Percentiles rank a stretch among this genome's conserved stretches.
Conservation (phyloP, 2,888 invertebrate genomes). For the Bellardia pandia region DNA sequence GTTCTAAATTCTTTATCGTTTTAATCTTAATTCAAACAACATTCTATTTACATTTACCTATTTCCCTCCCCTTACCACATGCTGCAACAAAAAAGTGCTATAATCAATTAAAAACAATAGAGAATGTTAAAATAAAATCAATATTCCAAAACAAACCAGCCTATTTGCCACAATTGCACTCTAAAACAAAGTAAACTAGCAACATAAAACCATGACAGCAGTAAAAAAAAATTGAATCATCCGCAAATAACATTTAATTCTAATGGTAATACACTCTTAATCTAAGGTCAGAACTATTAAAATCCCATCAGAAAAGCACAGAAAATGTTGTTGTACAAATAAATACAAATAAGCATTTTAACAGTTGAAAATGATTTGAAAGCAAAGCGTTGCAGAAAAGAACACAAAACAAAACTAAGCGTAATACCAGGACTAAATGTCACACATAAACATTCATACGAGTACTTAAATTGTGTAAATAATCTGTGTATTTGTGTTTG, state of each 20-base stretch:
- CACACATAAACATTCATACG: slow-evolving; percentile 2
- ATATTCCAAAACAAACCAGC: slow-evolving; percentile 25
- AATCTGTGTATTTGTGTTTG: too few species aligned
- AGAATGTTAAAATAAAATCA: background rate
- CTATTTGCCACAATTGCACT: slow-evolving; percentile 1
- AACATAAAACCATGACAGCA: slow-evolving; percentile 4
- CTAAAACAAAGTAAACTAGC: slow-evolving; percentile 19
- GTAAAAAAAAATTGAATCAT: background rate
- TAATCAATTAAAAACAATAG: slow-evolving; percentile 6
- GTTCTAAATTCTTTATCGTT: background rate
- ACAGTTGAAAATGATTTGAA: slow-evolving; percentile 42
- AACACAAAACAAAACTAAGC: background rate
- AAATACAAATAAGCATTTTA: slow-evolving; percentile 62
- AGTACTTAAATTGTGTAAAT: background rate
- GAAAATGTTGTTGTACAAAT: slow-evolving; percentile 57
- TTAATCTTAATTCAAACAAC: background rate
- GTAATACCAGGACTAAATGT: slow-evolving; percentile 25
- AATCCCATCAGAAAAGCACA: slow-evolving; percentile 56
- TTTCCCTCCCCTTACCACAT: too few species aligned
- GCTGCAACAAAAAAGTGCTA: background rate
- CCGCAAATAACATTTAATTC: slow-evolving; percentile 64
- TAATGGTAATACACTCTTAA: slow-evolving; percentile 64
- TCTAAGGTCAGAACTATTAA: slow-evolving; percentile 71
- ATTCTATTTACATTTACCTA: too few species aligned
- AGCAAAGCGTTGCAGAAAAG: background rate